A percentile compares a stretch with the other conserved stretches of the same genome.
phyloP scores from a whole-genome alignment of 2,888 invertebrate genomes.

The Drosophila infuscata region DNA sequence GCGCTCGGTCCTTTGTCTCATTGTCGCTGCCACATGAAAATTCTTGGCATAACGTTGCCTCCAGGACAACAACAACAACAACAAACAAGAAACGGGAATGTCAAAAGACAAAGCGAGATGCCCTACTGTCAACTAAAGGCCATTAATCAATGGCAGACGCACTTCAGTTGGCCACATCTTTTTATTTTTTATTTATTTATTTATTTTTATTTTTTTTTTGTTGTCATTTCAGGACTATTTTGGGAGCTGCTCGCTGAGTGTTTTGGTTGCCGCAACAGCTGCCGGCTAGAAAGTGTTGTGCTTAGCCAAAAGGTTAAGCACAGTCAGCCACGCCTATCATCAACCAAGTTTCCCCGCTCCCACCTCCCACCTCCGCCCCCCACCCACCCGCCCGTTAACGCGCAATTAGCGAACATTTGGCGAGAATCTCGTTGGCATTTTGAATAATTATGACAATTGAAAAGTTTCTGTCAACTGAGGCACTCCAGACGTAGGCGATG shows the following conservation, averaged over 20 bases:
- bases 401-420: conserved; percentile 55
- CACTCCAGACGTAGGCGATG: background rate
- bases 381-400: conserved; percentile 9
- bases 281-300: conserved; percentile 23
- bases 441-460: conserved; percentile 79
- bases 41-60: conserved; percentile 49
- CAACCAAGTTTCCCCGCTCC: background rate
- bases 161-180: conserved; percentile 40
- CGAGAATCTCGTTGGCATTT: conserved; percentile 62
- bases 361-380: too few species aligned
- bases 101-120: conserved; percentile 8
- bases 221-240: conserved; percentile 41
- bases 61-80: conserved; percentile 12
- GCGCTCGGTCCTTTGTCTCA: conserved; percentile 60
- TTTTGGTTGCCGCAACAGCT: conserved; percentile 16
- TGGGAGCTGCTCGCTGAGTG: conserved; percentile 6
- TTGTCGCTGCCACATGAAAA: conserved; percentile 49
- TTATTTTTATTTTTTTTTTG: background rate
- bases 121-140: conserved; percentile 19
- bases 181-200: conserved; percentile 4
- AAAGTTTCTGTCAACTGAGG: conserved; percentile 65
- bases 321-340: conserved; percentile 34
- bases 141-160: conserved; percentile 81
- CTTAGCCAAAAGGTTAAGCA: conserved; percentile 52
- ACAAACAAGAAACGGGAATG: conserved; percentile 1